phyloP scores from a whole-genome alignment of 1,140 invertebrate species.

The Wasmannia auropunctata region DNA sequence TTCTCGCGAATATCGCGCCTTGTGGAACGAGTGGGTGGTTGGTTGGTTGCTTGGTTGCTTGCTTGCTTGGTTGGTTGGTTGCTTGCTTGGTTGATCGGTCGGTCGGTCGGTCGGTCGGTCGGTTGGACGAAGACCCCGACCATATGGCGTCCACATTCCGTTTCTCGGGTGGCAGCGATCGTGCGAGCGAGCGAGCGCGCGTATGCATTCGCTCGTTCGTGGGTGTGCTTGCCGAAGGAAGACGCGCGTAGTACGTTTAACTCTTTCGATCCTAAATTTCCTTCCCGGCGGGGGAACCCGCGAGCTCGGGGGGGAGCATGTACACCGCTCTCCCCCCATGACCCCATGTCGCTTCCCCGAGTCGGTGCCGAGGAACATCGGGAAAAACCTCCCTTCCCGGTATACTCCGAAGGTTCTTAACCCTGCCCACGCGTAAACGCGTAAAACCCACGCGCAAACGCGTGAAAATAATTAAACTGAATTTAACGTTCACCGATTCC shows the following conservation, averaged over 20 bases:
- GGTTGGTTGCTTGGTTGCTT: constrained; percentile 46
- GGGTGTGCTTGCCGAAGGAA: constrained; percentile 24
- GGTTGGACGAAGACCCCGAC: constrained; percentile 74
- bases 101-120: constrained; percentile 68
- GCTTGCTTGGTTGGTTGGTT: too few species aligned
- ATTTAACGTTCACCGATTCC: background rate
- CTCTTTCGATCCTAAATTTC: constrained; percentile 8
- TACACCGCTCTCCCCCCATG: background rate
- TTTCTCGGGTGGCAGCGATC: constrained; percentile 70
- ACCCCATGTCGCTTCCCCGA: background rate
- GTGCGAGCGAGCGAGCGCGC: background rate
- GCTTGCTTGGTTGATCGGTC: constrained; percentile 61
- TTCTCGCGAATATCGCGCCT: constrained; percentile 37
- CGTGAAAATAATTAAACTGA: constrained; percentile 16
- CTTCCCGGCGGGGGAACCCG: background rate
- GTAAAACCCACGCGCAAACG: background rate
- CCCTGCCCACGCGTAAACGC: constrained; percentile 7
- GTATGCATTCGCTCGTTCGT: constrained; percentile 9
- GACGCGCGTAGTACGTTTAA: constrained; percentile 4
- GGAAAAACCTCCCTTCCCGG: background rate
- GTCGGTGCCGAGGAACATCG: background rate
- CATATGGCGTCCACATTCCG: constrained; percentile 85
- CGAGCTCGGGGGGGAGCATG: too few species aligned
- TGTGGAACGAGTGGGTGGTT: constrained; percentile 63
- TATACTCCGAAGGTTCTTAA: background rate